Conservation (phyloP, 2,797 vertebrate species). For the Zenarchopterus dispar region DNA sequence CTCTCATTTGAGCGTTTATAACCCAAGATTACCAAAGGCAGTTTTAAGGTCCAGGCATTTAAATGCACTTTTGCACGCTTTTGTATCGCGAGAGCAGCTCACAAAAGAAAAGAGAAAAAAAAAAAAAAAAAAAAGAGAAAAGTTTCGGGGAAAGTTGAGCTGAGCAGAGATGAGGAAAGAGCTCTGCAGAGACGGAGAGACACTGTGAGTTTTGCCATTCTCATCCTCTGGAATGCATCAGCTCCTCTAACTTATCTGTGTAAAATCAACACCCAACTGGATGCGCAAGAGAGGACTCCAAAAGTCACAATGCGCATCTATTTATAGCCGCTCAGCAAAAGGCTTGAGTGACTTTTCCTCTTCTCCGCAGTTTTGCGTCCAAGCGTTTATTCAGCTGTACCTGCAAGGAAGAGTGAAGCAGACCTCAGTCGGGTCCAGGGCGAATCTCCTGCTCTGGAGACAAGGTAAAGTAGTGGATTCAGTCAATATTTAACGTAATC, state of each 20-base stretch:
- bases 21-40: neutral
- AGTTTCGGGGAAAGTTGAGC: conserved; percentile 67
- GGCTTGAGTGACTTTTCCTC: conserved; percentile 47
- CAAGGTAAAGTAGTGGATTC: conserved; percentile 62
- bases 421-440: conserved; percentile 67
- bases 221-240: conserved; percentile 76
- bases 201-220: conserved; percentile 60
- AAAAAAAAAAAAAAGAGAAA: conserved; percentile 33
- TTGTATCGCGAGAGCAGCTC: conserved; percentile 81
- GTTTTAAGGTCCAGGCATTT: conserved; percentile 10
- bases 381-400: conserved; percentile 62
- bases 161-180: conserved; percentile 75
- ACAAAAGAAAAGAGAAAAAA: conserved; percentile 44
- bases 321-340: conserved; percentile 62
- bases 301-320: conserved; percentile 65
- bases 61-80: conserved; percentile 50
- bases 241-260: conserved; percentile 68
- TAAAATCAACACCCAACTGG: conserved; percentile 60
- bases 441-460: conserved; percentile 75
- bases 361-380: conserved; percentile 51
- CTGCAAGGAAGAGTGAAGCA: conserved; percentile 49
- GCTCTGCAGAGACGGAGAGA: conserved; percentile 49
- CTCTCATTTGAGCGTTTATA: neutral
- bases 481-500: too few species aligned
- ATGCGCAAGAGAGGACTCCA: conserved; percentile 59